These are phyloP conservation scores for Mobula hypostoma DNA, from an alignment of 2,113 vertebrate genomes.

Conservation along the genomic window DNA sequence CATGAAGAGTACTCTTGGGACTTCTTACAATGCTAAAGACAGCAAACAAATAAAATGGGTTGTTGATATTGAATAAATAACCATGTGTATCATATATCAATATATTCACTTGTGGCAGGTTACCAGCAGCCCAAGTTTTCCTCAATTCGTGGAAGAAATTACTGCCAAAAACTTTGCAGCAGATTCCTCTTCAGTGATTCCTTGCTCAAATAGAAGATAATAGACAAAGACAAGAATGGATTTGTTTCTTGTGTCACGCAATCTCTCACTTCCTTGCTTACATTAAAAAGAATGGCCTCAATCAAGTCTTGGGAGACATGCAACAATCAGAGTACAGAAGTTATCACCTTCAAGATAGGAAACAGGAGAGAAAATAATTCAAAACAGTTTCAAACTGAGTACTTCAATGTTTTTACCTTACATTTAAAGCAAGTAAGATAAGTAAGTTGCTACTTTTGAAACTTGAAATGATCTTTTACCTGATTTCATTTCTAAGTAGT, in stretches of 20 bases:
- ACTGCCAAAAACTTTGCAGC: neutral
- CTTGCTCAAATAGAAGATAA: neutral
- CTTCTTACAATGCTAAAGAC: neutral
- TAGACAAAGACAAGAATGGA: neutral
- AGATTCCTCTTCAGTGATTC: neutral
- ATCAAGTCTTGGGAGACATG: neutral
- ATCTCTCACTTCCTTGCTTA: neutral
- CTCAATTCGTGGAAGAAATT: neutral
- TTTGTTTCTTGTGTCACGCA: neutral
- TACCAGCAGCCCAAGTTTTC: neutral
- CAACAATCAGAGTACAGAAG: neutral
- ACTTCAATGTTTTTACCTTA: neutral
- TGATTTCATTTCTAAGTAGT: neutral
- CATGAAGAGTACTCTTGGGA: neutral
- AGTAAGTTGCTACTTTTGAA: neutral
- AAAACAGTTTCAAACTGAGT: neutral
- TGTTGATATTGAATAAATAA: neutral
- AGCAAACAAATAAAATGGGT: neutral
- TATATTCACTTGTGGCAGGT: neutral
- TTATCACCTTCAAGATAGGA: neutral
- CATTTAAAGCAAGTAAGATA: neutral
- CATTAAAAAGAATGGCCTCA: too few species aligned
- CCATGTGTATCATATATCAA: neutral
- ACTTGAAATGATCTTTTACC: neutral
- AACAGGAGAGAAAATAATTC: neutral